Evolutionary conservation across 2,113 vertebrate species (phyloP).

Genomic region (Otocyon megalotis): DNA sequence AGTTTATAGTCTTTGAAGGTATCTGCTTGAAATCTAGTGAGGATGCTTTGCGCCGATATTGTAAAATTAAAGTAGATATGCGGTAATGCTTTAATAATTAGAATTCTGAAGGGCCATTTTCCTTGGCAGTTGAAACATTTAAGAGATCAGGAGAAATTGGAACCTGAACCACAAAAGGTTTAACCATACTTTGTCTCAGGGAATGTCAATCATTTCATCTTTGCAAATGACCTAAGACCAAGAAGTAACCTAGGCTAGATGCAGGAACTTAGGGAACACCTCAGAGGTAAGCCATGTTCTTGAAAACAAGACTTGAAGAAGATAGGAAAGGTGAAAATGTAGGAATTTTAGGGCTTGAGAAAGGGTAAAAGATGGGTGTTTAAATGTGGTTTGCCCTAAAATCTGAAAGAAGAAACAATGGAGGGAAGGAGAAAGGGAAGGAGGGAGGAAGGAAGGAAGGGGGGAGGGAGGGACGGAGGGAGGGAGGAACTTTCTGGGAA

Average conservation of each 20-base stretch:
- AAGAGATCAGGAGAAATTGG: background rate
- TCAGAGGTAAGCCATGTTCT: background rate
- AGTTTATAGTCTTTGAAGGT: background rate
- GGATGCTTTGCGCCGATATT: background rate
- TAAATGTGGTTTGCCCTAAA: background rate
- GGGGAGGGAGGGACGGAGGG: fast-evolving
- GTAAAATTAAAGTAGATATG: background rate
- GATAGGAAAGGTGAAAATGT: background rate
- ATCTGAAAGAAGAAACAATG: background rate
- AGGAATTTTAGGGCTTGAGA: background rate
- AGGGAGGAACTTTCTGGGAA: background rate
- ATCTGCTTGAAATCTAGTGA: background rate
- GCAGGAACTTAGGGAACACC: background rate
- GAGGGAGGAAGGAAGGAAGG: background rate
- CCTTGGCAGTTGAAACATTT: background rate
- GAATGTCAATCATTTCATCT: background rate
- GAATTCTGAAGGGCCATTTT: background rate
- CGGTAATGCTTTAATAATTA: background rate
- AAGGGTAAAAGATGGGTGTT: background rate
- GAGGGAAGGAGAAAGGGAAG: background rate
- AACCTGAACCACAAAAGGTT: background rate
- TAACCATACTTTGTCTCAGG: background rate
- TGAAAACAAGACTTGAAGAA: background rate
- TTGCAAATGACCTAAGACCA: background rate
- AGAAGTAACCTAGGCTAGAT: background rate